Base-by-base conservation (phyloP, 2,797 vertebrate genomes). In the Melanitta fusca region DNA sequence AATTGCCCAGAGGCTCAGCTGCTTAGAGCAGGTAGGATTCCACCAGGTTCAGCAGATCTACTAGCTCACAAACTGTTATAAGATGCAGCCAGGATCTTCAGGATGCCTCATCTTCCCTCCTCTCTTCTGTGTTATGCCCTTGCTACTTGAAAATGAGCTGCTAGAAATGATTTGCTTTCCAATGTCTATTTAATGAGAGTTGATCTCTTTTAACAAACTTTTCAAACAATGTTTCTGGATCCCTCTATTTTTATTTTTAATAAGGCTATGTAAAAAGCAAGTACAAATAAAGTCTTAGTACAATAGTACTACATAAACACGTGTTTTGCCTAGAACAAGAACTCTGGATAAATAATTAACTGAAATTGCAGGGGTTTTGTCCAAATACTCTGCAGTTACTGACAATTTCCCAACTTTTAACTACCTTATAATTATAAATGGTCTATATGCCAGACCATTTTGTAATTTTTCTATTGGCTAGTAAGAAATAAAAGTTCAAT, bases 321-420 rank as follows among this genome's bases (percentile, higher is more conserved):
- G 54, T 92, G 89, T 79, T 94, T 92, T 94, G 54, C 83, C 96
- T 70, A 70, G 81, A 96, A 96, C 66, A 95, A 95, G 78, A 96
- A 93, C 80, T 90, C 85, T 91, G 62, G 71, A 88, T 62, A 81
- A 78, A 91, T 93, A 96, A 97, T 97, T 96, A 89, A 85, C 79
- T 94, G 53, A 94, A 92, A 97, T 97, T 97, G 85, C 75, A 95
- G 90, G 75, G 80, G 92, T 85, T 92, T 95, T 88, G 70, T 96
- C 94, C 94, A 97, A 97, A 91, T 14, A 8, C 57, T 93, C 56
- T 93, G 74, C 73, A 95, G 89, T 87, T 93, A 75, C 78, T 91
- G 72, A 96, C 72, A 96, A 96, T 97, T 96, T 95, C 85, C 72
- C 82, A 75, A 88, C 88, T 94, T 96, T 94, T 89, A 96, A 87